Conservation (phyloP, 30 jellyfish, hydroid and myxozoan genomes). For the Morbakka virulenta region DNA sequence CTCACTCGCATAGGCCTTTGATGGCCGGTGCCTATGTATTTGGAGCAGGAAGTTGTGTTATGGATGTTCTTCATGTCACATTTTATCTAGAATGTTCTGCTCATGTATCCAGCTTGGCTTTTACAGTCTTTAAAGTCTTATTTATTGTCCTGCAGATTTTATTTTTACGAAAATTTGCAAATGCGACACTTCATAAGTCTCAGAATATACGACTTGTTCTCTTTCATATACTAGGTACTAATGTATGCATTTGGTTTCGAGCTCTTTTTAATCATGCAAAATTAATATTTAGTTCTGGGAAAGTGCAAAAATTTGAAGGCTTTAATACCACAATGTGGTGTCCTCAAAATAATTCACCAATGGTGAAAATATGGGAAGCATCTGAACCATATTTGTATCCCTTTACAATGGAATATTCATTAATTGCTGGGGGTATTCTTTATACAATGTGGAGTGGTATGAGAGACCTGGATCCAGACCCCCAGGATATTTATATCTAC, state of each 20-base stretch:
- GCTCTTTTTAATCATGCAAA: slow-evolving; percentile 86
- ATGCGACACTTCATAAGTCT: slow-evolving; percentile 91
- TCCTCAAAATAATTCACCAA: slow-evolving; percentile 59
- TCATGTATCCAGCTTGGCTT: slow-evolving; percentile 69
- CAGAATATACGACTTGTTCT: slow-evolving; percentile 87
- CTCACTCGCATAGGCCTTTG: slow-evolving; percentile 88
- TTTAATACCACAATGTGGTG: slow-evolving; percentile 45
- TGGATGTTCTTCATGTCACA: slow-evolving; percentile 86
- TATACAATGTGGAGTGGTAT: slow-evolving; percentile 97
- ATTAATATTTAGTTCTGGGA: slow-evolving; percentile 29
- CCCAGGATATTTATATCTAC: slow-evolving; percentile 89
- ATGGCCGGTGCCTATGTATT: slow-evolving; percentile 97
- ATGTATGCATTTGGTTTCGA: slow-evolving; percentile 94
- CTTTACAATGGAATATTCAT: slow-evolving; percentile 92
- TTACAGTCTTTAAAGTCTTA: slow-evolving; percentile 78
- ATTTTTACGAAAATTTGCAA: slow-evolving; percentile 82
- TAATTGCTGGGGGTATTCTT: slow-evolving; percentile 89
- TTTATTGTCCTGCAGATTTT: slow-evolving; percentile 74
- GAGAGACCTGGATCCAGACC: slow-evolving; percentile 94
- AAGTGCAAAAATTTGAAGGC: background rate
- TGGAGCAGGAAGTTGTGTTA: slow-evolving; percentile 96
- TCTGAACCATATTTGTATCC: slow-evolving; percentile 93
- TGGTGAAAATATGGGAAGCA: slow-evolving; percentile 80
- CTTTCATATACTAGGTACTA: slow-evolving; percentile 91
- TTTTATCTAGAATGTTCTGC: slow-evolving; percentile 74